Evolutionary conservation across 2,113 vertebrate genomes (phyloP).

Genomic region (Callionymus lyra): DNA sequence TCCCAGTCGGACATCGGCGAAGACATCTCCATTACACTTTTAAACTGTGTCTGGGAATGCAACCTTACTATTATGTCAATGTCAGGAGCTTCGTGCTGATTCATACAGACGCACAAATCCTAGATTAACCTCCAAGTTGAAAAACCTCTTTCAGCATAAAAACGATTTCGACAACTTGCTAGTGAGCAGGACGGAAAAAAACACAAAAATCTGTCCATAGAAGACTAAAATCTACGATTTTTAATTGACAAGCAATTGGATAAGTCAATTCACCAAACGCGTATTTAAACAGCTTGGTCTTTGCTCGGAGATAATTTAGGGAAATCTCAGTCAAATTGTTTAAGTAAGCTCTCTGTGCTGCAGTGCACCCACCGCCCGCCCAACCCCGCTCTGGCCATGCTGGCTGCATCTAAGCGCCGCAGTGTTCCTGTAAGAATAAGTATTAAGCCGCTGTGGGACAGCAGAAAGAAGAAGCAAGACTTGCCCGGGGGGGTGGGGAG

Average conservation of each 20-base stretch:
- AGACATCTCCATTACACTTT: slow-evolving; percentile 64
- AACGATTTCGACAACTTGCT: too few relatives aligned
- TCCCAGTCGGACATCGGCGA: slow-evolving; percentile 55
- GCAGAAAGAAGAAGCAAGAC: slow-evolving; percentile 7
- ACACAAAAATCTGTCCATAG: neutral
- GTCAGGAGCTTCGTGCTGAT: slow-evolving; percentile 64
- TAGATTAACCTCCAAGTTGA: slow-evolving; percentile 51
- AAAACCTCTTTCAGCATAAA: slow-evolving; percentile 23
- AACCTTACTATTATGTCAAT: slow-evolving; percentile 61
- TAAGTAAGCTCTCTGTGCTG: slow-evolving; percentile 40
- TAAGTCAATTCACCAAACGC: too few relatives aligned
- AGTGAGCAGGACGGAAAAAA: neutral
- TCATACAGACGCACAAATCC: slow-evolving; percentile 61
- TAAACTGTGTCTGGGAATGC: slow-evolving; percentile 59
- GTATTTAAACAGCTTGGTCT: slow-evolving; percentile 10
- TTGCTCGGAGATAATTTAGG: slow-evolving; percentile 27
- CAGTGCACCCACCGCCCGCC: slow-evolving; percentile 35
- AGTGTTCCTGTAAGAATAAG: slow-evolving; percentile 54
- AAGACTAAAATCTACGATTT: too few relatives aligned
- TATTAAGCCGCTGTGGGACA: slow-evolving; percentile 43
- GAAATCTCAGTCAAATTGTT: slow-evolving; percentile 40
- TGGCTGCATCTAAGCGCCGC: slow-evolving; percentile 44
- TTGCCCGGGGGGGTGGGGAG: neutral
- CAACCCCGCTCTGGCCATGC: slow-evolving; percentile 31
- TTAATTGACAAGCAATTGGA: too few relatives aligned